phyloP scores from a whole-genome alignment of 2,113 vertebrate species.

The Tautogolabrus adspersus region DNA sequence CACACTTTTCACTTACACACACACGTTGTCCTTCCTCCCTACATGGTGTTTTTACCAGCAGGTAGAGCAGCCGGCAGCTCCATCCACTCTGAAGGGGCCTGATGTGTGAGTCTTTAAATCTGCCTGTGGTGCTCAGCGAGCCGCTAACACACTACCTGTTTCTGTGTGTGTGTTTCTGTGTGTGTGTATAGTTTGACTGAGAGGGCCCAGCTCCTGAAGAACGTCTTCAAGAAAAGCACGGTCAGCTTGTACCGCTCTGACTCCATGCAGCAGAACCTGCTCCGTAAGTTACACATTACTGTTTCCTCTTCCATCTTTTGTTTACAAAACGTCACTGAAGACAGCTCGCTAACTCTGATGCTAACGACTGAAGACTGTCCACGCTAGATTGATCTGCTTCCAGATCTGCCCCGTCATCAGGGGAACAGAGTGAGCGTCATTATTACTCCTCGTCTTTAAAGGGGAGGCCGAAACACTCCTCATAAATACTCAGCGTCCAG shows the following conservation, averaged over 20 bases:
- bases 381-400: constrained; percentile 20
- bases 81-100: constrained; percentile 48
- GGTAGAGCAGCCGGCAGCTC: constrained; percentile 64
- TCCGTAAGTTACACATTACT: constrained; percentile 88
- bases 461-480: constrained; percentile 9
- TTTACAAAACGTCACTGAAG: not conserved
- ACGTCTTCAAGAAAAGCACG: constrained; percentile 98
- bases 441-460: not conserved
- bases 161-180: constrained; percentile 22
- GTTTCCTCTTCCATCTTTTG: constrained; percentile 6
- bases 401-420: constrained; percentile 12
- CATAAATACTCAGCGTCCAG: constrained; percentile 38
- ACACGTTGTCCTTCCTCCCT: constrained; percentile 29
- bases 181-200: constrained; percentile 89
- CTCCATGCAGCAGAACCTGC: constrained; percentile 95
- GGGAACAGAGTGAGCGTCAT: constrained; percentile 3
- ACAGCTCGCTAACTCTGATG: not conserved
- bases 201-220: constrained; percentile 97
- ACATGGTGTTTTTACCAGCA: constrained; percentile 56
- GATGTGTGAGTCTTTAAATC: constrained; percentile 72
- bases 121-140: constrained; percentile 62
- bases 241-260: constrained; percentile 95
- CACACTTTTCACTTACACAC: constrained; percentile 16
- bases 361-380: not conserved
- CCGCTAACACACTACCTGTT: constrained; percentile 57